Base-by-base conservation (phyloP, 2,797 vertebrate genomes). In the Cyprinella venusta region DNA sequence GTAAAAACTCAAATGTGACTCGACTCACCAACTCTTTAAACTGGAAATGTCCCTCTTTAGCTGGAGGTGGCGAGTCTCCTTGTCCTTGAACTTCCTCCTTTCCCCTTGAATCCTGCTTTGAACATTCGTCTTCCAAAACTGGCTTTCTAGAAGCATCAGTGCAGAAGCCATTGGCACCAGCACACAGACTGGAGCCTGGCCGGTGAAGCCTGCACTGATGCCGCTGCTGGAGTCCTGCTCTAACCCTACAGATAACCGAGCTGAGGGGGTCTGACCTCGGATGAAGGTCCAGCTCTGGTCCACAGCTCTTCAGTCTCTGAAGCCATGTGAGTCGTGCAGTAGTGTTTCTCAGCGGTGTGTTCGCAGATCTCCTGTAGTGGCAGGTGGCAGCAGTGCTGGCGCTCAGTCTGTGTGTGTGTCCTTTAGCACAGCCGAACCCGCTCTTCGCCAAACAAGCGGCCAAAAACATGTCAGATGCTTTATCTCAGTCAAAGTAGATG, bases 1-100 rank as follows among this genome's bases (percentile, higher is more conserved):
- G 7, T 6, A 30, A 40, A 42, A 8, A 24, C 7, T 2, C 0
- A 8, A 13, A 21, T 64, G 24, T 24, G 16, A 86, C 93, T 91
- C 91, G 16, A 87, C 93, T 91, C 91, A 95, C 95, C 93, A 96
- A 92, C 77, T 94, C 93, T 88, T 94, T 95, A 84, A 95, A 95
- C 85, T 94, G 92, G 85, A 94, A 94, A 5, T 93, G 90, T 7
- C 92, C 93, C 0, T 94, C 86, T 81, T 90, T 91, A 6, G 91
- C 90, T 6, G 70, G 21, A 61, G 70, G 1, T 38, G 79, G 52
- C 0, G 82, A 78, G 45, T 19, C 33, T 80, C 50, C 40, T 30
- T 65, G 65, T 71, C 50, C 33, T 42, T 69, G 65, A 52, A 26
- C 74, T 21, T 65, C 61, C 52, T 26, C 56, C 2, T 16, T 56